A percentile compares a stretch with the other conserved stretches of the same genome.
These are phyloP conservation scores for Crematogaster levior DNA, from an alignment of 2,888 invertebrate species.

Conservation along the genomic window DNA sequence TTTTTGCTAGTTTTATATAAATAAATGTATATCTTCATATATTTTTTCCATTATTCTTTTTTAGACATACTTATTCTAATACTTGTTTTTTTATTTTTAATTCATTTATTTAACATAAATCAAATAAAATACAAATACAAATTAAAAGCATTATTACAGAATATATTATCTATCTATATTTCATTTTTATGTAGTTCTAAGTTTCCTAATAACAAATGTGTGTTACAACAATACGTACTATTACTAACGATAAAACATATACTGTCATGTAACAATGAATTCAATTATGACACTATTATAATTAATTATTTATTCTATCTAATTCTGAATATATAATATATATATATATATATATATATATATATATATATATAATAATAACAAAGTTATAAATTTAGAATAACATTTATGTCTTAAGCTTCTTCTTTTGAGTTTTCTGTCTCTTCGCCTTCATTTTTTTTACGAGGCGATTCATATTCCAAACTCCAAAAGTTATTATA, in stretches of 20 bases:
- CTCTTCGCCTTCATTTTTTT: constrained; percentile 30
- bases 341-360: no score
- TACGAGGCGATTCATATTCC: constrained; percentile 86
- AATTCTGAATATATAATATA: not conserved
- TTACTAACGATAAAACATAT: constrained; percentile 3
- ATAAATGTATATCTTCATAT: not conserved
- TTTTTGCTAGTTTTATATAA: constrained; percentile 2
- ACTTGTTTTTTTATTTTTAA: constrained; percentile 4
- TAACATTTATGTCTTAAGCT: constrained; percentile 6
- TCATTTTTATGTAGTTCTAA: constrained; percentile 3
- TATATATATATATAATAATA: constrained; percentile 4
- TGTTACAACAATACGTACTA: not conserved
- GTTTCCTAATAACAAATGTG: constrained; percentile 6
- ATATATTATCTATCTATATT: constrained; percentile 7
- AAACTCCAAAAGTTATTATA: constrained; percentile 87
- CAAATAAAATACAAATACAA: not conserved
- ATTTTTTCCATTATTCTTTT: not conserved
- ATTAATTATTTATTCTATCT: constrained; percentile 29
- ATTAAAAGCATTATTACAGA: not conserved
- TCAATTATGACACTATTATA: not conserved
- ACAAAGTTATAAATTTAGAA: not conserved
- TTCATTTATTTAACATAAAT: constrained; percentile 4
- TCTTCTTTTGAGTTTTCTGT: not conserved
- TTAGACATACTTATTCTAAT: not conserved
- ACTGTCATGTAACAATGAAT: not conserved